Evolutionary conservation across 2,888 invertebrate genomes (phyloP).

Genomic region (Agrotis segetum): DNA sequence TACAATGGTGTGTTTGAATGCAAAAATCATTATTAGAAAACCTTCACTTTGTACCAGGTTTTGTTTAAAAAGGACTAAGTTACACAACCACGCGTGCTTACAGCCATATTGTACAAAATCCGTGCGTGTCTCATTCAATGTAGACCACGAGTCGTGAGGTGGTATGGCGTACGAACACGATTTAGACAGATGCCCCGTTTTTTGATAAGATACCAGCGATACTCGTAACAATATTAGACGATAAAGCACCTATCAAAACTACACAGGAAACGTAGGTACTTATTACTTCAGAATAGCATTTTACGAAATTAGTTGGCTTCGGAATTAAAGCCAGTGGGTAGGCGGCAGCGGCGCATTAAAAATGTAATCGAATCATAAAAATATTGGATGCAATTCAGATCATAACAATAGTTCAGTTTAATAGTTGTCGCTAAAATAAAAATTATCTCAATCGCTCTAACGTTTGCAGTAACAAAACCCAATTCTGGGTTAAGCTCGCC

Average conservation of each 20-base stretch:
- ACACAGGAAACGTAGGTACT: conserved; percentile 27
- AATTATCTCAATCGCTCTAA: no score
- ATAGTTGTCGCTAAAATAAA: no score
- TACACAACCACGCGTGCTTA: conserved; percentile 29
- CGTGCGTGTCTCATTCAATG: conserved; percentile 43
- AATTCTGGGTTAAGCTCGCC: no score
- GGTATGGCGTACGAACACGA: conserved; percentile 53
- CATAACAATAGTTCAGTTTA: no score
- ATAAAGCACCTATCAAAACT: conserved; percentile 51
- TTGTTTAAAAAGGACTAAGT: conserved; percentile 1
- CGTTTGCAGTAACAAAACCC: no score
- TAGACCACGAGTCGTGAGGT: conserved; percentile 54
- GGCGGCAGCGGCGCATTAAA: no score
- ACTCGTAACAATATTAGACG: conserved; percentile 54
- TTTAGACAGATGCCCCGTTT: conserved; percentile 48
- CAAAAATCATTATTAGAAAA: background rate
- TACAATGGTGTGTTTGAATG: background rate
- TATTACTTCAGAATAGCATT: background rate
- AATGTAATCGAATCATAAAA: no score
- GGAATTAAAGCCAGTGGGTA: no score
- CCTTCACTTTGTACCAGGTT: background rate
- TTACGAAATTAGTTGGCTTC: no score
- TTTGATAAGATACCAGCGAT: conserved; percentile 61
- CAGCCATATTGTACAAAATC: conserved; percentile 25
- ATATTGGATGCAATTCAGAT: no score